Base-by-base conservation (phyloP, 1,140 invertebrate species). In the Himalopsyche phryganea region DNA sequence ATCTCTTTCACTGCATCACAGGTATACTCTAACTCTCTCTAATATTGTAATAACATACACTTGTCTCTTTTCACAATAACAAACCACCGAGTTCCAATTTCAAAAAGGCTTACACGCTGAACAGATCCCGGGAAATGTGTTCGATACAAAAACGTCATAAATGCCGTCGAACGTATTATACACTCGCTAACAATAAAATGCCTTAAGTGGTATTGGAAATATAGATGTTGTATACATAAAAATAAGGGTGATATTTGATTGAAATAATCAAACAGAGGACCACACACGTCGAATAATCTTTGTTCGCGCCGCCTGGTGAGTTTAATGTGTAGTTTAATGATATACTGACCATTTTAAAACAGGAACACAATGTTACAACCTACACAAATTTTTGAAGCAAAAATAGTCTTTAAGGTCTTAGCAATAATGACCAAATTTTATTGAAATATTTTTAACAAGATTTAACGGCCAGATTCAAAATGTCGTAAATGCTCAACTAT, bases 231-330 rank as follows among this genome's bases (percentile, higher is more conserved):
- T 28, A 9, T 3, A 28, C 3, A 28, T 28, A 28, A 9, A 28
- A 28, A 5, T 28, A 28, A 28, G 23, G 23, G 23, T 28, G 3
- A 28, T 9, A 28, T 28, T 28, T 28, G 23, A 28, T 9, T 3
- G 23, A 28, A 28, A 28, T 28, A 28, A 5, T 28, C 9, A 28
- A 28, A 3, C 4, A 28, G 23, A 17, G 56, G 56, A 58, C 56
- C 56, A 58, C 56, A 58, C 56, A 58, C 56, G 56, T 58, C 49
- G 56, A 58, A 58, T 46, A 46, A 58, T 58, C 56, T 58, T 58
- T 58, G 56, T 58, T 50, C 56, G 28, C 50, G 47, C 56, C 56
- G 56, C 56, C 56, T 19, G 56, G 56, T 52, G 56, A 58, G 56
- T 52, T 51, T 58, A 58, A 45, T 45, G 42, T 45, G 42, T 45